These are phyloP conservation scores for Pimpla rufipes DNA, from an alignment of 2,888 invertebrate species.

Conservation along the genomic window DNA sequence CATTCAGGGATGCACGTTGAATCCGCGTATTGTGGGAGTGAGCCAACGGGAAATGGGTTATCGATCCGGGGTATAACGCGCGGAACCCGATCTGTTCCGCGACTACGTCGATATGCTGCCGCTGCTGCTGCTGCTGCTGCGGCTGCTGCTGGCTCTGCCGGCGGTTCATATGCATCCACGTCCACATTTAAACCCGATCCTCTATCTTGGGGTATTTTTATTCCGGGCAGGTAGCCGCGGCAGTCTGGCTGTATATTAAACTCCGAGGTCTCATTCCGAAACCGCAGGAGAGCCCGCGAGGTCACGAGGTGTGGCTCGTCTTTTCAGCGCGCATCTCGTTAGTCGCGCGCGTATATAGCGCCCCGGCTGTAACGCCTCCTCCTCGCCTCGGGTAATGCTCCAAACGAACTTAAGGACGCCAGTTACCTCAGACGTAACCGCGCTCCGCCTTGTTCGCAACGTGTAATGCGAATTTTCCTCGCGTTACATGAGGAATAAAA, in stretches of 20 bases:
- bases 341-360: background rate
- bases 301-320: constrained; percentile 15
- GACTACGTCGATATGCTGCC: constrained; percentile 28
- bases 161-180: constrained; percentile 54
- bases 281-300: constrained; percentile 8
- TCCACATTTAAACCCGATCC: constrained; percentile 18
- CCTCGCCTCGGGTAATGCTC: constrained; percentile 30
- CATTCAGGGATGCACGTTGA: constrained; percentile 66
- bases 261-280: constrained; percentile 24
- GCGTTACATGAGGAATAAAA: background rate
- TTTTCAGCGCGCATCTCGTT: constrained; percentile 15
- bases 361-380: constrained; percentile 1
- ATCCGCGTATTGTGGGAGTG: constrained; percentile 67
- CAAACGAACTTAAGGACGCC: constrained; percentile 31
- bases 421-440: constrained; percentile 8
- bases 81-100: constrained; percentile 35
- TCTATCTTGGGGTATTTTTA: constrained; percentile 18
- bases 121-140: constrained; percentile 48
- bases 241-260: background rate
- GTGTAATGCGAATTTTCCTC: background rate
- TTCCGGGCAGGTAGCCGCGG: background rate
- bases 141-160: constrained; percentile 41
- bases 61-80: constrained; percentile 77
- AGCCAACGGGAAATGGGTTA: constrained; percentile 83
- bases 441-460: background rate